A percentile compares a stretch with the other conserved stretches of the same genome.
Conservation (phyloP, 2,888 invertebrate species). For the Flexamia atlantica region DNA sequence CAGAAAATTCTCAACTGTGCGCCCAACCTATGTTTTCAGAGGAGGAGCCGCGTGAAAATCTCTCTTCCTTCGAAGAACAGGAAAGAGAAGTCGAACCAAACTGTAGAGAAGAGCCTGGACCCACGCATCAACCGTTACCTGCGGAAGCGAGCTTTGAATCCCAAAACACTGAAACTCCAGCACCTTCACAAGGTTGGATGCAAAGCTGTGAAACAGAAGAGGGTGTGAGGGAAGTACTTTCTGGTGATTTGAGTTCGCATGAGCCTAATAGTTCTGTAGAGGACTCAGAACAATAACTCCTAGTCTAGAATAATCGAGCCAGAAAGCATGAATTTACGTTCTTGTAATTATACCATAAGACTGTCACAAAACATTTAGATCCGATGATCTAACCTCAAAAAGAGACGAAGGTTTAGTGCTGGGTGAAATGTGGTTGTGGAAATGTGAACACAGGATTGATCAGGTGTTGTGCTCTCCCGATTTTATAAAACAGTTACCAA, state of each 20-base stretch:
- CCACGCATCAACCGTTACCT: not conserved
- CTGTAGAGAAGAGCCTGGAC: not conserved
- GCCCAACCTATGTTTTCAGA: not conserved
- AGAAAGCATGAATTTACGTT: not conserved
- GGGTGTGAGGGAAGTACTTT: not conserved
- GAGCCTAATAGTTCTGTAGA: not conserved
- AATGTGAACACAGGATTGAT: slow-evolving; percentile 61
- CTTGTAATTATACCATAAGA: not conserved
- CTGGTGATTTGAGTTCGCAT: not conserved
- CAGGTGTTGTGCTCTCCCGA: slow-evolving; percentile 43
- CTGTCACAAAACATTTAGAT: not conserved
- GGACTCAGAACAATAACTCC: slow-evolving; percentile 1
- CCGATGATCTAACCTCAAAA: not conserved
- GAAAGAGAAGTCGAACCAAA: not conserved
- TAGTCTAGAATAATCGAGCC: not conserved
- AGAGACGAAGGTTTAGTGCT: not conserved
- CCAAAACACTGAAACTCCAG: not conserved
- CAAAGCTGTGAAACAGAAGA: not conserved
- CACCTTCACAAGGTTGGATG: not conserved
- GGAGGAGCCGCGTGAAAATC: not conserved
- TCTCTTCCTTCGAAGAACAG: not conserved
- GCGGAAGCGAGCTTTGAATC: not conserved
- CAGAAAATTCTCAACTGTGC: not conserved
- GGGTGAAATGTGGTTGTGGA: slow-evolving; percentile 60
- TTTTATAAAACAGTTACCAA: slow-evolving; percentile 57